phyloP scores from a whole-genome alignment of 2,113 vertebrate genomes.

The Gallinago undulata region DNA sequence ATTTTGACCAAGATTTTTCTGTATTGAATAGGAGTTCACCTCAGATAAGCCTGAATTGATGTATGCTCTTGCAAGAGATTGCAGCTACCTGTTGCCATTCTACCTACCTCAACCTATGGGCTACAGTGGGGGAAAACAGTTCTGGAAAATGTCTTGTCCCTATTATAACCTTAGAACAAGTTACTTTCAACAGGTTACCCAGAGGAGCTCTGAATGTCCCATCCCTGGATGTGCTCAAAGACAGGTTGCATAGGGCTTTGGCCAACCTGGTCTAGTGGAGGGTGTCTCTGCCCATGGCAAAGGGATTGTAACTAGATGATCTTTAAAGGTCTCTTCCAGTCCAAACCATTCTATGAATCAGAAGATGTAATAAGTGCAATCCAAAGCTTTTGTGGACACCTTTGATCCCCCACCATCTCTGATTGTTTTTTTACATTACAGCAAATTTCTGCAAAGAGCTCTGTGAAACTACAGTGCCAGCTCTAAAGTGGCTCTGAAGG shows the following conservation, averaged over 20 bases:
- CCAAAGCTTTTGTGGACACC: background rate
- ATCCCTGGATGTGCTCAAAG: background rate
- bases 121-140: background rate
- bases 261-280: background rate
- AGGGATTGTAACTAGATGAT: background rate
- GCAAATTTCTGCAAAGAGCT: background rate
- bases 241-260: background rate
- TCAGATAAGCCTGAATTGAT: too few species aligned
- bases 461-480: background rate
- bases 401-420: rapidly evolving
- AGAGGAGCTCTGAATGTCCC: background rate
- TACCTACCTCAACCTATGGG: background rate
- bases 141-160: background rate
- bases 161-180: background rate
- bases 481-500: background rate
- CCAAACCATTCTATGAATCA: background rate
- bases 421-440: background rate
- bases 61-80: background rate
- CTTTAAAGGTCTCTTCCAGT: background rate
- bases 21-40: background rate
- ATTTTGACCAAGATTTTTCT: background rate
- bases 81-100: background rate
- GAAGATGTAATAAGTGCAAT: background rate
- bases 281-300: background rate
- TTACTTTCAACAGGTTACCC: background rate